phyloP scores from a whole-genome alignment of 1,140 invertebrate species.

The Aleiodes sp. region DNA sequence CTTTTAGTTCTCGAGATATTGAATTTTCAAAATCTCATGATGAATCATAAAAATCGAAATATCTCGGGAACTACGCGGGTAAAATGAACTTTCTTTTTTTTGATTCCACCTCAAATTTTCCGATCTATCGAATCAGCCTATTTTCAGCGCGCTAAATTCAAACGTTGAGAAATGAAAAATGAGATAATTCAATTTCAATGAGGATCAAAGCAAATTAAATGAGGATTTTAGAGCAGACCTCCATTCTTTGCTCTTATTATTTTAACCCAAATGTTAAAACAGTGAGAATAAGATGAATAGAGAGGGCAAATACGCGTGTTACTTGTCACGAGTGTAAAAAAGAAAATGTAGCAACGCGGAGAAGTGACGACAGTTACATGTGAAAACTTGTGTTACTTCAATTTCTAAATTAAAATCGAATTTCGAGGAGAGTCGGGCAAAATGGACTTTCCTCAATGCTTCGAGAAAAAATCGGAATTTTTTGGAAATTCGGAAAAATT shows the following conservation, averaged over 20 bases:
- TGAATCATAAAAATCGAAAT: neutral
- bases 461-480: neutral
- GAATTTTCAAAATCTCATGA: too few species aligned
- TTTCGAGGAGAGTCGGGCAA: too few species aligned
- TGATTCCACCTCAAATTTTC: too few species aligned
- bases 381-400: conserved; percentile 1
- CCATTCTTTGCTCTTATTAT: neutral
- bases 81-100: too few species aligned
- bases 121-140: too few species aligned
- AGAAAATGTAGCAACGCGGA: neutral
- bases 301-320: conserved; percentile 1
- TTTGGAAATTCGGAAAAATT: neutral
- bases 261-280: conserved; percentile 5
- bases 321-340: neutral
- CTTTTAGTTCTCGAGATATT: too few species aligned
- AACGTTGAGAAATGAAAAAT: too few species aligned
- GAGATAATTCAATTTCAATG: too few species aligned
- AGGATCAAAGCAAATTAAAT: neutral
- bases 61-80: too few species aligned
- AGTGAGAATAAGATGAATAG: neutral
- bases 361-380: neutral
- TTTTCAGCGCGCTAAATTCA: too few species aligned
- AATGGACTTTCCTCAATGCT: too few species aligned
- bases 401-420: neutral
- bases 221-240: neutral